These are phyloP conservation scores for Thamnaconus septentrionalis DNA, from an alignment of 2,113 vertebrate genomes.

Conservation along the genomic window DNA sequence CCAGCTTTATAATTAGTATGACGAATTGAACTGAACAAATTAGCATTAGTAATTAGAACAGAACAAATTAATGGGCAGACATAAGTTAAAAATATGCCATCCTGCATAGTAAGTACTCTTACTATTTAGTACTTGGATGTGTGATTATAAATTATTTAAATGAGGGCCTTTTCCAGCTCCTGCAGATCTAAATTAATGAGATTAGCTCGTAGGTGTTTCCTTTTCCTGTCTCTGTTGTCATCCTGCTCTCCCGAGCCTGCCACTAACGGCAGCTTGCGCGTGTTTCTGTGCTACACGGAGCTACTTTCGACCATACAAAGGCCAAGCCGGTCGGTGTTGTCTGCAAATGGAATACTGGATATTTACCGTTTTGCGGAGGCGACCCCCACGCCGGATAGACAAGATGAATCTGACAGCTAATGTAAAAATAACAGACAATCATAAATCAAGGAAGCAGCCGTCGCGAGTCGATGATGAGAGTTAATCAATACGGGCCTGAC, in stretches of 20 bases:
- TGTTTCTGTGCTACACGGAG: constrained; percentile 26
- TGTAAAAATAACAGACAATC: constrained; percentile 94
- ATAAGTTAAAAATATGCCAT: no score
- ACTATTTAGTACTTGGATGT: no score
- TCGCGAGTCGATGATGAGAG: constrained; percentile 90
- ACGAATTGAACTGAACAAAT: no score
- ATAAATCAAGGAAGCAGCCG: constrained; percentile 90
- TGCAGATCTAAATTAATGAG: neutral
- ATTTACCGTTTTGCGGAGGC: constrained; percentile 84
- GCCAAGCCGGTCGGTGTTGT: constrained; percentile 10
- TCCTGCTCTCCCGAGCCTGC: neutral
- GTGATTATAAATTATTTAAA: no score
- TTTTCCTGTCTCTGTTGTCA: neutral
- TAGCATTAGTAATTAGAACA: no score
- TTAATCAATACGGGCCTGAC: constrained; percentile 94
- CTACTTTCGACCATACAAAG: constrained; percentile 44
- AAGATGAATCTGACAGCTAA: constrained; percentile 95
- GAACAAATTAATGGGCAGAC: no score
- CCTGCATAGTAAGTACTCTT: no score
- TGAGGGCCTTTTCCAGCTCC: no score
- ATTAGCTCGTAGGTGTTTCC: neutral
- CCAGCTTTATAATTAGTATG: no score
- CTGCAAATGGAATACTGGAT: constrained; percentile 38
- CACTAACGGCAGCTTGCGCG: constrained; percentile 40
- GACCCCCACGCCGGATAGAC: constrained; percentile 79